Evolutionary conservation across 2,888 invertebrate species (phyloP), one percentile per base, ranked within the genome.

Genomic region (Blera fallax): DNA sequence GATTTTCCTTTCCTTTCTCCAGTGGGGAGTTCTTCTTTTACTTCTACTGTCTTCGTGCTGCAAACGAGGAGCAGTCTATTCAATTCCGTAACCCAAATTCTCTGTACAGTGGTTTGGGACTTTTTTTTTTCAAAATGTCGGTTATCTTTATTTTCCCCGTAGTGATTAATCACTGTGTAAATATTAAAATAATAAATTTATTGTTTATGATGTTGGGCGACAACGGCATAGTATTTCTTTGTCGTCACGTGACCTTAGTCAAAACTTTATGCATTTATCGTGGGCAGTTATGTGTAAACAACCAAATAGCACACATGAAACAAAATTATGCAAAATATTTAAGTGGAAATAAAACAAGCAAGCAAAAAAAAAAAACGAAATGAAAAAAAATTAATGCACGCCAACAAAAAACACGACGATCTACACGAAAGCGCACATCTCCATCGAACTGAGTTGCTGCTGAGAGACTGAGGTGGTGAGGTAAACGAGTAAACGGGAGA

Each of bases 201-300:
- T 72, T 78, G 54, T 78, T 73, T 62, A 78, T 74, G 27, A 40
- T 29, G 32, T n/a, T 64, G 56, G 54, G 52, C 73, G 45, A 77
- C 70, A 50, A 45, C 73, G 45, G 72, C 70, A 50, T 56, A 64
- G 6, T 80, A 40, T 72, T 76, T 76, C 48, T 72, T 52, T 70
- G 69, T 76, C 72, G 52, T 81, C 80, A 72, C 81, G 72, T 85
- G 85, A 85, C 81, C 85, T 85, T 85, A 70, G 76, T 64, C 58
- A 74, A 37, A 81, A 21, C 60, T 67, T 81, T 77, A 40, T 72
- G 64, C 76, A 72, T 76, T 85, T 79, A 69, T 74, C 52, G 78
- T 70, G 69, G 69, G 74, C 54, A 69, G 50, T n/a, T 43, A 60
- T 65, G 64, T 27, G 76, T 81, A 81, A 77, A 81, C 65, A 81